Evolutionary conservation across 2,888 invertebrate species (phyloP).

Genomic region (Pharmacophagus antenor): DNA sequence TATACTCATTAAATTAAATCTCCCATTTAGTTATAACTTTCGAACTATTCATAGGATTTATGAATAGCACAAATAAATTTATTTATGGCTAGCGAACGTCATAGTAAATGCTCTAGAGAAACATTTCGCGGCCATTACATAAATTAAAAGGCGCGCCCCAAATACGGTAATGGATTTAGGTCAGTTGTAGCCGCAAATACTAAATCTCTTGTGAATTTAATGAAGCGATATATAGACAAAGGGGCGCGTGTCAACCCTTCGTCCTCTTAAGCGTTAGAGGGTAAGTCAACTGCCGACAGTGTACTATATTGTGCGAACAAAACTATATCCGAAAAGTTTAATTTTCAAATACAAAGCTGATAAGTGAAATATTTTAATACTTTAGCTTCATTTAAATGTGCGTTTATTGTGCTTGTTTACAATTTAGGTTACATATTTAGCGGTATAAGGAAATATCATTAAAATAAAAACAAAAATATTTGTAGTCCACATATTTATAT

Average conservation of each 20-base stretch:
- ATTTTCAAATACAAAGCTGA: neutral
- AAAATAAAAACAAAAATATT: too few relatives aligned
- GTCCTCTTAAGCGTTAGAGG: neutral
- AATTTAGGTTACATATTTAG: too few relatives aligned
- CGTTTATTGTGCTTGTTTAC: too few relatives aligned
- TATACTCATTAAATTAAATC: slow-evolving; percentile 28
- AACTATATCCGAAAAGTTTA: neutral
- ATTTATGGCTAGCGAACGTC: slow-evolving; percentile 61
- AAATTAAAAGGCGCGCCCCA: slow-evolving; percentile 40
- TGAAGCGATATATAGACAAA: slow-evolving; percentile 41
- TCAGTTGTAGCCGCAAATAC: slow-evolving; percentile 35
- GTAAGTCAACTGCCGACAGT: slow-evolving; percentile 3
- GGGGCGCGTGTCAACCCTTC: slow-evolving; percentile 40
- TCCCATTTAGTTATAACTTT: slow-evolving; percentile 24
- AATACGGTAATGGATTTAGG: slow-evolving; percentile 45
- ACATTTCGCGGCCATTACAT: slow-evolving; percentile 48
- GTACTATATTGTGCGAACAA: slow-evolving; percentile 8
- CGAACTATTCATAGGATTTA: slow-evolving; percentile 28
- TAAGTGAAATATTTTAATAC: neutral
- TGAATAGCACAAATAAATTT: slow-evolving; percentile 47
- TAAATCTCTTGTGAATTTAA: slow-evolving; percentile 44
- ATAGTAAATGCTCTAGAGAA: slow-evolving; percentile 45
- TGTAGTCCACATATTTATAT: too few relatives aligned
- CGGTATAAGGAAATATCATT: too few relatives aligned
- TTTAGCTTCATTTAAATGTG: too few relatives aligned